Evolutionary conservation across 2,888 invertebrate species (phyloP).

Genomic region (Adelognathus sp.): DNA sequence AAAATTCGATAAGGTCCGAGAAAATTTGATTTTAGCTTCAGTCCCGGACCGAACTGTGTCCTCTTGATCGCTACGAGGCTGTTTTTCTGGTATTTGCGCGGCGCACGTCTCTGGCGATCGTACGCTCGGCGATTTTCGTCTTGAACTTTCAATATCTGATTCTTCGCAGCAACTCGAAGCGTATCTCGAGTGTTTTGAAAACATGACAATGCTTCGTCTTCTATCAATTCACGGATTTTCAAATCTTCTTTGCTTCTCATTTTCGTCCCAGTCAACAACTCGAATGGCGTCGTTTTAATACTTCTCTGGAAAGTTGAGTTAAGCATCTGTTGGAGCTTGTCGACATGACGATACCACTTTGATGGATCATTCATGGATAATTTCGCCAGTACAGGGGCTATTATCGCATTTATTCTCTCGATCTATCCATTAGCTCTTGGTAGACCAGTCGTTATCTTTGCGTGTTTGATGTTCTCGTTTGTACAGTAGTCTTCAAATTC

Average conservation of each 20-base stretch:
- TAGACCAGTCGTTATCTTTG: constrained; percentile 69
- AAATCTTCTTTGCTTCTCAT: constrained; percentile 25
- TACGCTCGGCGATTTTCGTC: constrained; percentile 5
- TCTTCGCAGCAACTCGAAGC: constrained; percentile 42
- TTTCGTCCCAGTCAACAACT: constrained; percentile 21
- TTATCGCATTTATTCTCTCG: constrained; percentile 34
- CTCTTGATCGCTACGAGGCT: constrained; percentile 17
- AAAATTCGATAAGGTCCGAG: constrained; percentile 16
- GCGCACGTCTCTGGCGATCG: not conserved
- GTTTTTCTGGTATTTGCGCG: not conserved
- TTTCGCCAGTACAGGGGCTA: constrained; percentile 54
- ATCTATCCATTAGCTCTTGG: constrained; percentile 59
- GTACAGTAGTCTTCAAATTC: constrained; percentile 74
- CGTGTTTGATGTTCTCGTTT: constrained; percentile 44
- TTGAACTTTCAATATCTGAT: constrained; percentile 53
- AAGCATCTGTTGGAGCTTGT: constrained; percentile 11
- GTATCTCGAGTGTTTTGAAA: constrained; percentile 50
- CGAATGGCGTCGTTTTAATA: constrained; percentile 30
- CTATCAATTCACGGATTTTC: constrained; percentile 56
- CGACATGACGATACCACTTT: constrained; percentile 31
- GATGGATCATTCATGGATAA: constrained; percentile 39
- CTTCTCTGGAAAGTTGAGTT: constrained; percentile 31
- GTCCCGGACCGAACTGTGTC: constrained; percentile 6
- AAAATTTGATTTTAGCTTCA: not conserved
- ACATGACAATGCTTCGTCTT: constrained; percentile 44